Base-by-base conservation (phyloP, 2,797 vertebrate genomes). In the Chrosomus eos region DNA sequence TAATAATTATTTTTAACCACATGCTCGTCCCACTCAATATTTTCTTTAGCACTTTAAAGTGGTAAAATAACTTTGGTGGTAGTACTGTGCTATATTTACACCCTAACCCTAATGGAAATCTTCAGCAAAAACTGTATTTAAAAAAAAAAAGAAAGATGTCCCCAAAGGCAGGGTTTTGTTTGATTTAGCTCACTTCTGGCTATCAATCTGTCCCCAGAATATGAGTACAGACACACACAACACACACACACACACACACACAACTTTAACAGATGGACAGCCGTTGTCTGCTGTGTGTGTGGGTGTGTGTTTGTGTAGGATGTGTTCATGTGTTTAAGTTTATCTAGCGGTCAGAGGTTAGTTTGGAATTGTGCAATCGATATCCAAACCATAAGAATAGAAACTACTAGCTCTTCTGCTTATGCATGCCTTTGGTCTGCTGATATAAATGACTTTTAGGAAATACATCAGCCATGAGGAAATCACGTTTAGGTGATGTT, bases 251-350 rank as follows among this genome's bases (percentile, higher is more conserved):
- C 40, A 40, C 40, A 38, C 40, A 43, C 11, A 43, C 43, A 45
- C 43, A 74, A 23, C 31, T 79, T 85, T 74, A 33, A 79, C 83
- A 85, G 77, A 84, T 86, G 71, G 76, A 68, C 66, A 64, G 19
- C 40, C 13, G n/a, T 53, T 51, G 55, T 48, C 62, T 64, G 51
- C n/a, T 66, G 38, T 81, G 53, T 43, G 19, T 64, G 53, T 43
- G 19, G 51, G 19, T 78, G 36, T 79, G 58, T 80, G 40, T 76
- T 67, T 71, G 76, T 62, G 71, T 68, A n/a, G 36, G 62, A 31
- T 74, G 74, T 68, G 55, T 64, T 40, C 6, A 26, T 64, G 77
- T 66, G 70, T 71, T 75, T 36, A 74, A 40, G 21, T 86, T 38
- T 72, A 71, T 87, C 48, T 58, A 45, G 21, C 19, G 33, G 19